Evolutionary conservation across 2,113 vertebrate genomes (phyloP), one percentile per base, ranked within the genome.

Genomic region (Tachuris rubrigastra): DNA sequence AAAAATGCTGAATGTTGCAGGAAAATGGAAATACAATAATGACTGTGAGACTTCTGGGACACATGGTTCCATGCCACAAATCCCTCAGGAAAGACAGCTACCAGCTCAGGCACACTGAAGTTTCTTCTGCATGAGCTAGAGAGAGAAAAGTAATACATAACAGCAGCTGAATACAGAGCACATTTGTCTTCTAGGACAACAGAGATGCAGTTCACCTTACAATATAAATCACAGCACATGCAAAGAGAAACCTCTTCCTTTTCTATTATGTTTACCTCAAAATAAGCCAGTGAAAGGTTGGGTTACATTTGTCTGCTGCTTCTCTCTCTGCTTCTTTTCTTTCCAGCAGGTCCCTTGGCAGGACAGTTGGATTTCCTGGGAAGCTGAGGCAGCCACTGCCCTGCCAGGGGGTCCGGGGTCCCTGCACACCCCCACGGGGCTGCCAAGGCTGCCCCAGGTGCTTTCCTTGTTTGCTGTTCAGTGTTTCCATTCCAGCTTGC

Each of bases 131-230:
- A 58, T 22, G 33, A 73, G 52, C 49, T 39, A 44, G 33, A 91
- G 71, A 79, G n/a, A 69, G 47, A 77, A 90, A 73, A 93, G 67
- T 46, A 93, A 93, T 42, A 50, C 71, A 46, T 53, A 93, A 69
- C 67, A 83, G 46, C 67, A 79, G 71, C 72, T 20, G 33, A 66
- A 58, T 46, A 87, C 1, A 66, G 49, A 87, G 71, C 55, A 58
- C 55, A 77, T 93, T 80, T 83, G 74, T 79, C 89, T 93, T 90
- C 59, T 8, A 39, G 30, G 35, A 53, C 12, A 67, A 93, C 56
- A 66, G 55, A 75, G 78, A 68, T n/a, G 59, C 71, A 73, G 49
- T 58, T 95, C 75, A 85, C 69, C 74, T 85, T 31, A 66, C 82
- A 82, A 89, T 58, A 94, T 28, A 79, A 95, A 91, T 76, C 91